Percentiles rank a stretch among this genome's conserved stretches.
Conservation (phyloP, 2,888 invertebrate genomes). For the Thysanoteuthis rhombus region DNA sequence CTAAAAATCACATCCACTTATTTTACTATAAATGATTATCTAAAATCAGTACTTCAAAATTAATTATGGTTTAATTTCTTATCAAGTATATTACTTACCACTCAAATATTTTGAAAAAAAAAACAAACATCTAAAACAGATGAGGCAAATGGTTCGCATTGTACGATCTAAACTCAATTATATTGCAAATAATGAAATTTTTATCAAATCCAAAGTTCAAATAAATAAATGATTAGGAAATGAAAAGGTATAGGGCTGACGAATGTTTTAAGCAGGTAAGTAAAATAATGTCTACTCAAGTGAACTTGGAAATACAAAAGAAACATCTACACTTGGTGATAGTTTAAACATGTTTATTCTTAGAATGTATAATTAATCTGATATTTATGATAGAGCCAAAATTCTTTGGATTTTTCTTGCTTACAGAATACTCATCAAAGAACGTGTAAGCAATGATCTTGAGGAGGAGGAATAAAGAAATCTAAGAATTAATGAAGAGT, state of each 20-base stretch:
- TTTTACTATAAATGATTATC: neutral
- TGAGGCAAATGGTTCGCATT: too few relatives aligned
- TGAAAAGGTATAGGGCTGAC: neutral
- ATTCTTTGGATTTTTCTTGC: neutral
- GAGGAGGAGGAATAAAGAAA: neutral
- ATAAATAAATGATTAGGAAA: neutral
- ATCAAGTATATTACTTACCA: neutral
- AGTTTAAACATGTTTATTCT: neutral
- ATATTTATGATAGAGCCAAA: neutral
- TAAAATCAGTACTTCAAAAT: neutral
- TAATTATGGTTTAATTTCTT: neutral
- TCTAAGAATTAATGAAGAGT: neutral
- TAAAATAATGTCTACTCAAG: neutral
- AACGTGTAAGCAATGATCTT: neutral
- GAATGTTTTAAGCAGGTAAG: neutral
- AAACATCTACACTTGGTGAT: neutral
- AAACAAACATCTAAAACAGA: too few relatives aligned
- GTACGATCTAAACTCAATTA: neutral
- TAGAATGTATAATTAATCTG: neutral
- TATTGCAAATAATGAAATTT: neutral
- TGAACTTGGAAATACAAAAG: neutral
- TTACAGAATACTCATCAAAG: constrained; percentile 12
- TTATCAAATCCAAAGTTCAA: neutral
- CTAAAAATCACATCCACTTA: neutral
- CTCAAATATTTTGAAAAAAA: neutral